phyloP scores from a whole-genome alignment of 2,113 vertebrate genomes.

The Pterocles gutturalis region DNA sequence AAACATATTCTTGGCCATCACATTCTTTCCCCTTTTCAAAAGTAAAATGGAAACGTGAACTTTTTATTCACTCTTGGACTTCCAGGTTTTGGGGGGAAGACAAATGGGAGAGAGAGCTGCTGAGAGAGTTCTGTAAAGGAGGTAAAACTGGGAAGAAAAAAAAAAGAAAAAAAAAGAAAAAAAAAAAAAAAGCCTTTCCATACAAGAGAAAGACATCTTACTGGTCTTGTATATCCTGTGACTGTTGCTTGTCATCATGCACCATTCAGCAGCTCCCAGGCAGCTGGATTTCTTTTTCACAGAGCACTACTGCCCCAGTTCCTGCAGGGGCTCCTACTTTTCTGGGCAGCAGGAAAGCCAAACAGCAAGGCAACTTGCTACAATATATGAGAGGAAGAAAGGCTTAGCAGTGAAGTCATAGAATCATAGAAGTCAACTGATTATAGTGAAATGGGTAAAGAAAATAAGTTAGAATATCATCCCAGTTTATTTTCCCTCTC shows the following conservation, averaged over 20 bases:
- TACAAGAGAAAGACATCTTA: not conserved
- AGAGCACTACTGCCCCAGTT: not conserved
- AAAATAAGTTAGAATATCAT: not conserved
- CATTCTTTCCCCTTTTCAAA: not conserved
- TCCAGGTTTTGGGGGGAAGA: not conserved
- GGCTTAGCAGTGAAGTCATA: not conserved
- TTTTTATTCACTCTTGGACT: not conserved
- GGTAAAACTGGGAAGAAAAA: fast-evolving
- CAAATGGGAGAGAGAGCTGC: not conserved
- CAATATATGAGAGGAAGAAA: not conserved
- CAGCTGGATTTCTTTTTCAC: not conserved
- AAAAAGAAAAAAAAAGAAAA: not conserved
- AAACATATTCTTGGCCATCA: not conserved
- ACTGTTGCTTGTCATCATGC: not conserved
- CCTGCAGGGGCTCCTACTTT: not conserved
- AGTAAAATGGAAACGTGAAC: not conserved
- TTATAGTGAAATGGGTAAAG: not conserved
- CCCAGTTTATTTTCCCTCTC: not conserved
- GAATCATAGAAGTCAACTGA: not conserved
- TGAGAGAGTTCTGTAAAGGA: not conserved
- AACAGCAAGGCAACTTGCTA: not conserved
- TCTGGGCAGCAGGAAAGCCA: not conserved
- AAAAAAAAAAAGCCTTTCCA: not conserved
- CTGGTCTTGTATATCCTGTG: not conserved
- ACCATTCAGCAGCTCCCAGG: not conserved